Percentiles rank a stretch among this genome's conserved stretches.
These are phyloP conservation scores for Clarias fuscus DNA, from an alignment of 2,797 vertebrate species.

Conservation along the genomic window DNA sequence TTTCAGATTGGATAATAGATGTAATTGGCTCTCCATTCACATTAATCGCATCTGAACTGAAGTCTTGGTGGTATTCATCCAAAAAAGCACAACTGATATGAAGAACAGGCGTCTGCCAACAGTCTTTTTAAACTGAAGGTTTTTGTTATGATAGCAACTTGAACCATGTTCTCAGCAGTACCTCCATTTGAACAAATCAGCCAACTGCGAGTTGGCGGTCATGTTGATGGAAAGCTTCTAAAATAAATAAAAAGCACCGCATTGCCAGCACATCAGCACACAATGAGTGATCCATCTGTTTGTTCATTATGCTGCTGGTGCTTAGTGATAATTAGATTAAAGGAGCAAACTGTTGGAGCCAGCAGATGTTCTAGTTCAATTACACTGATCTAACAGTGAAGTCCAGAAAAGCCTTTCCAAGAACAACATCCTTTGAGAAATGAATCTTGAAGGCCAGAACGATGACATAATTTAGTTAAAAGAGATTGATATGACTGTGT, in stretches of 20 bases:
- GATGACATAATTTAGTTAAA: constrained; percentile 31
- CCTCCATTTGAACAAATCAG: background rate
- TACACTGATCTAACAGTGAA: constrained; percentile 26
- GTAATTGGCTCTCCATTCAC: constrained; percentile 25
- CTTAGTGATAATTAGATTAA: constrained; percentile 36
- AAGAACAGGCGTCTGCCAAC: constrained; percentile 27
- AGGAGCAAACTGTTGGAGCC: constrained; percentile 8
- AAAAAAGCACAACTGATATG: constrained; percentile 41
- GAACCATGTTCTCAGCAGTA: constrained; percentile 17
- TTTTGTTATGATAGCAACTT: background rate
- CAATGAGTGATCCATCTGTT: constrained; percentile 24
- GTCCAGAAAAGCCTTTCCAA: constrained; percentile 22
- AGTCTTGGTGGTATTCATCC: constrained; percentile 23
- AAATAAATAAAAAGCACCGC: background rate
- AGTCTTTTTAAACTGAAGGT: constrained; percentile 30
- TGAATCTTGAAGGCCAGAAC: background rate
- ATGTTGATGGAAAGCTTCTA: background rate
- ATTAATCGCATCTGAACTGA: constrained; percentile 34
- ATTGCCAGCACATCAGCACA: constrained; percentile 7
- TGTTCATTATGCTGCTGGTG: constrained; percentile 20
- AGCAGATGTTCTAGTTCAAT: constrained; percentile 36
- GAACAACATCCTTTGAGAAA: constrained; percentile 23
- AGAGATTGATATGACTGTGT: constrained; percentile 6
- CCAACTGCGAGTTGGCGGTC: constrained; percentile 2
- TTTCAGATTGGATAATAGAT: constrained; percentile 43